phyloP scores from a whole-genome alignment of 1,140 invertebrate genomes.

The Helicoverpa zea region DNA sequence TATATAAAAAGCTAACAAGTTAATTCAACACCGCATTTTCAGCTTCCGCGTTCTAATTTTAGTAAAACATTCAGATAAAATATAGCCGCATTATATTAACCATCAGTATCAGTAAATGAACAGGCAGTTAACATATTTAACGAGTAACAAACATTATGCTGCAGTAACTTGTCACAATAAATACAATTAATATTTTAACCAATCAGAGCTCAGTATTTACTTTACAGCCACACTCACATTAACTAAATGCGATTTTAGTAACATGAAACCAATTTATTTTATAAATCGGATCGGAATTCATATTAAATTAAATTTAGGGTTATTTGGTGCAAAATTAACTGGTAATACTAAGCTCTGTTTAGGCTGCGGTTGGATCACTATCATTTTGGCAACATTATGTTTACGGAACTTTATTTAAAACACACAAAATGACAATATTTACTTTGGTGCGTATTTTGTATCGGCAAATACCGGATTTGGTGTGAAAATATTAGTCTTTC shows the following conservation, averaged over 20 bases:
- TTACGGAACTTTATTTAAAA: not conserved
- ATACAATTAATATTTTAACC: slow-evolving; percentile 19
- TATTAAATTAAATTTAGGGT: slow-evolving; percentile 34
- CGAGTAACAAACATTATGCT: not conserved
- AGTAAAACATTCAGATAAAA: too few species aligned
- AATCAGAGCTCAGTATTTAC: not conserved
- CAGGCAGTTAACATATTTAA: slow-evolving; percentile 17
- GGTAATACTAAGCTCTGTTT: slow-evolving; percentile 11
- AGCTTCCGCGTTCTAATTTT: too few species aligned
- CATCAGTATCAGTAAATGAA: not conserved
- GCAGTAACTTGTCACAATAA: slow-evolving; percentile 27
- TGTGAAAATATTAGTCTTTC: too few species aligned
- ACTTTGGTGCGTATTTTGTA: not conserved
- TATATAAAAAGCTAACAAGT: too few species aligned
- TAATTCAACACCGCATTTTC: too few species aligned
- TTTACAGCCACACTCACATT: not conserved
- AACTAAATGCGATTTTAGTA: slow-evolving; percentile 31
- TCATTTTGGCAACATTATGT: not conserved
- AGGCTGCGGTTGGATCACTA: not conserved
- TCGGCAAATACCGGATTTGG: not conserved
- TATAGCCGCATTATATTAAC: not conserved
- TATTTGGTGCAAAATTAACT: slow-evolving; percentile 36
- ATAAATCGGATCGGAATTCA: slow-evolving; percentile 23
- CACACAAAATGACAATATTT: not conserved
- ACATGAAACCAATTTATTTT: slow-evolving; percentile 17